Evolutionary conservation across 1,140 invertebrate genomes (phyloP).

Genomic region (Euura lappo): DNA sequence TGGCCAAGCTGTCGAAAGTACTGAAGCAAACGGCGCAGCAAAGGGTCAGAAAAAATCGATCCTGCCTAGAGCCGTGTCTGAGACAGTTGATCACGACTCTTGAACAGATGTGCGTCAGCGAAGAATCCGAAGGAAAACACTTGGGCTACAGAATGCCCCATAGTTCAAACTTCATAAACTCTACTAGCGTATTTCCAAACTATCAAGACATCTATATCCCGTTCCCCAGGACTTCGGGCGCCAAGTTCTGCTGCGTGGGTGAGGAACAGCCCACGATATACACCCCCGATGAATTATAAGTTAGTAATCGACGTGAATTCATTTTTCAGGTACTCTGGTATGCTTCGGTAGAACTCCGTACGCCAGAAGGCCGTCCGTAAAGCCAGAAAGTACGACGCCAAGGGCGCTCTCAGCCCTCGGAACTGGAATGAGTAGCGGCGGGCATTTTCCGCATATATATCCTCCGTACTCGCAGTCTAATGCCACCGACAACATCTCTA

Average conservation of each 20-base stretch:
- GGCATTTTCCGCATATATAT: slow-evolving; percentile 58
- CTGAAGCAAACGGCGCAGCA: slow-evolving; percentile 76
- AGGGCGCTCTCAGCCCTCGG: slow-evolving; percentile 80
- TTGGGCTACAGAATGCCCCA: slow-evolving; percentile 53
- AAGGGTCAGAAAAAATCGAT: slow-evolving; percentile 77
- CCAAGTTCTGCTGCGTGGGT: slow-evolving; percentile 89
- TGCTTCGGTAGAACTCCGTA: slow-evolving; percentile 85
- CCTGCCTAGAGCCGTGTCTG: slow-evolving; percentile 82
- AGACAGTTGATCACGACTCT: slow-evolving; percentile 74
- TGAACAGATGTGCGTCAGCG: slow-evolving; percentile 64
- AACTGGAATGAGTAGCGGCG: slow-evolving; percentile 51
- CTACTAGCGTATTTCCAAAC: slow-evolving; percentile 50
- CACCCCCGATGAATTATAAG: no score
- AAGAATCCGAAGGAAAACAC: slow-evolving; percentile 54
- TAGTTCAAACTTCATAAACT: slow-evolving; percentile 53
- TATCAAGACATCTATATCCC: slow-evolving; percentile 85
- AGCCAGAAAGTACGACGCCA: slow-evolving; percentile 75
- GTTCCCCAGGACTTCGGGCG: slow-evolving; percentile 92
- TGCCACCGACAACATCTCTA: slow-evolving; percentile 60
- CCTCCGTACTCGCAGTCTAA: slow-evolving; percentile 60
- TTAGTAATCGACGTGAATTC: neutral
- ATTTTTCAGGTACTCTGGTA: slow-evolving; percentile 70
- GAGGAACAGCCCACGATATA: slow-evolving; percentile 28
- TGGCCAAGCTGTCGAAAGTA: slow-evolving; percentile 70
- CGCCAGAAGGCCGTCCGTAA: slow-evolving; percentile 71